These are phyloP conservation scores for Pterostichus niger DNA, from an alignment of 2,888 invertebrate species.

Conservation along the genomic window DNA sequence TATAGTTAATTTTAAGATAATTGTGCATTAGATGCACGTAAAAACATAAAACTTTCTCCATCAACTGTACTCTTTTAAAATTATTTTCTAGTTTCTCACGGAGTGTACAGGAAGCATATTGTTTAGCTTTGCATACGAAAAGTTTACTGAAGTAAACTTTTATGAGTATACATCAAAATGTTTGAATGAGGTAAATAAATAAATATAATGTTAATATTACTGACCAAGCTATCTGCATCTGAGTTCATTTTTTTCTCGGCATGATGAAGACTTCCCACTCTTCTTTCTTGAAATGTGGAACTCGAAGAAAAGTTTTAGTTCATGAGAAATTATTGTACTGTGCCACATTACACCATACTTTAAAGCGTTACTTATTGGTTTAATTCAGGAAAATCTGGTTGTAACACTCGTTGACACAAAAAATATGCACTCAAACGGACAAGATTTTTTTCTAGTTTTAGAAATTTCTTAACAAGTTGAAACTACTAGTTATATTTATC, in stretches of 20 bases:
- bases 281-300: constrained; percentile 35
- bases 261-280: constrained; percentile 76
- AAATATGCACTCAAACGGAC: constrained; percentile 50
- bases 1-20: constrained; percentile 19
- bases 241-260: constrained; percentile 86
- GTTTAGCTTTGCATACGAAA: constrained; percentile 51
- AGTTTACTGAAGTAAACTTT: constrained; percentile 22
- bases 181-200: neutral
- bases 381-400: constrained; percentile 45
- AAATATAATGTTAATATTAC: constrained; percentile 71
- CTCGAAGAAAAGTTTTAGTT: constrained; percentile 65
- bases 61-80: constrained; percentile 44
- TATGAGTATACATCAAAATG: neutral
- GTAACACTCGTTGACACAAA: constrained; percentile 50
- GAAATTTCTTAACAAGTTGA: constrained; percentile 32
- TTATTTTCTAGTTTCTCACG: constrained; percentile 51
- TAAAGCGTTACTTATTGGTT: constrained; percentile 49
- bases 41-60: constrained; percentile 46
- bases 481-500: neutral
- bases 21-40: constrained; percentile 19
- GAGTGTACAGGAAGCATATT: constrained; percentile 63
- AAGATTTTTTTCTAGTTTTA: constrained; percentile 40
- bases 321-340: constrained; percentile 59
- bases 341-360: constrained; percentile 64
- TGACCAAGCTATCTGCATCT: constrained; percentile 86